Base-by-base conservation (phyloP, 1,140 invertebrate genomes). In the Leptonema lineaticorne region DNA sequence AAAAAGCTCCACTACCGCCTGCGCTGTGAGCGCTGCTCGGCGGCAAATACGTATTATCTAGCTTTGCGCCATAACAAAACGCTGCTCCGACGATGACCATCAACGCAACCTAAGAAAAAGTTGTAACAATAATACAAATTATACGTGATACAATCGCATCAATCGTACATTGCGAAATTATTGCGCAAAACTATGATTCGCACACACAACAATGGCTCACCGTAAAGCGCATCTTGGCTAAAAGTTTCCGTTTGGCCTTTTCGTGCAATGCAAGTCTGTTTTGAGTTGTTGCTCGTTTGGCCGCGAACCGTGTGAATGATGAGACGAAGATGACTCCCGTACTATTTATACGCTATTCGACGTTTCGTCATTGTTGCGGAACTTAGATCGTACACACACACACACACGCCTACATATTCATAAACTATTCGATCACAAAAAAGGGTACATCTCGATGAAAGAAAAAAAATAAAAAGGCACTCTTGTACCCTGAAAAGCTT, bases 31-130 rank as follows among this genome's bases (percentile, higher is more conserved):
- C 84, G 30, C 78, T 76, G 56, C 82, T 75, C 3, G 84, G 84
- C 5, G 84, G 84, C 9, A 85, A 77, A 72, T 85, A 85, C 24
- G 77, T 81, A 69, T 81, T 84, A 37, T 85, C 84, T 48, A 85
- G 73, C 50, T 80, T 77, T 59, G 80, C 77, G 65, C 75, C 69
- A 69, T 71, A 72, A 71, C 81, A 75, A 28, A 70, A 71, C 28
- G 75, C 24, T 48, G 69, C 50, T 26, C 70, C 69, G 77, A 62
- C 20, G 77, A 7, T 33, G 69, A 70, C 62, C 73, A 73, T 46
- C 48, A 65, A 7, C 24, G 27, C 2, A 29, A 24, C 14, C 33
- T 58, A 57, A 67, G 33, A 66, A 59, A 48, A 7, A 62, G n/a
- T 29, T 11, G 9, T 20, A 9, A 62, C 9, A 45, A 45, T 45